phyloP scores from a whole-genome alignment of 2,113 vertebrate species.

The Poecilia latipinna region DNA sequence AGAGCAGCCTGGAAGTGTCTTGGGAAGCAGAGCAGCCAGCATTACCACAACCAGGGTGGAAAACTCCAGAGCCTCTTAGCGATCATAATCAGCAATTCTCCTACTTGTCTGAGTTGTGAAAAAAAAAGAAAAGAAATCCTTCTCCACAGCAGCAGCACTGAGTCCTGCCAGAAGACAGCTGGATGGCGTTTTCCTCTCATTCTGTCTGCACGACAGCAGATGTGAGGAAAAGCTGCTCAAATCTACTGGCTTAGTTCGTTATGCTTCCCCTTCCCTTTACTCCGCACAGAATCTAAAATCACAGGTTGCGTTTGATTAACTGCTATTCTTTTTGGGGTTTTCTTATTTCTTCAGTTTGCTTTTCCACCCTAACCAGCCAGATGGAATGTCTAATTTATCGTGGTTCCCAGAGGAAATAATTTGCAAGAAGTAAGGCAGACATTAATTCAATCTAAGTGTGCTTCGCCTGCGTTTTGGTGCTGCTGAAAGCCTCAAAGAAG shows the following conservation, averaged over 20 bases:
- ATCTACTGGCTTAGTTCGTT: constrained; percentile 26
- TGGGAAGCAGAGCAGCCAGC: constrained; percentile 53
- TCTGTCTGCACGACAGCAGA: constrained; percentile 11
- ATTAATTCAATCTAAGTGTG: constrained; percentile 58
- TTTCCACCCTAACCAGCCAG: constrained; percentile 22
- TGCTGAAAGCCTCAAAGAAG: constrained; percentile 26
- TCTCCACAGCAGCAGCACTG: constrained; percentile 30
- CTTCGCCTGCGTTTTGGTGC: constrained; percentile 34
- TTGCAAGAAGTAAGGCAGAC: constrained; percentile 36
- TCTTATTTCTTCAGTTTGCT: constrained; percentile 2
- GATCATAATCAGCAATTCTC: constrained; percentile 56
- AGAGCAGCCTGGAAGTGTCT: constrained; percentile 52
- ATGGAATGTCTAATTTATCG: constrained; percentile 47
- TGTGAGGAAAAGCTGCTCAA: constrained; percentile 17
- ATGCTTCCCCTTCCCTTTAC: constrained; percentile 6
- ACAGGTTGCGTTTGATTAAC: constrained; percentile 30
- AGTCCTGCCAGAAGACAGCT: constrained; percentile 39
- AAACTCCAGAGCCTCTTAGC: constrained; percentile 53
- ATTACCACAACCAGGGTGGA: constrained; percentile 55
- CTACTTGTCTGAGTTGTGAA: constrained; percentile 38
- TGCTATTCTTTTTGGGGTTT: constrained; percentile 7
- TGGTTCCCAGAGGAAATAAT: constrained; percentile 50
- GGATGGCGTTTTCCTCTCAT: constrained; percentile 26
- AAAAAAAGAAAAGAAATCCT: constrained; percentile 6
- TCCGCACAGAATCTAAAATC: constrained; percentile 25